Conservation (phyloP, 2,888 invertebrate species). For the Scaptodrosophila latifasciaeformis region DNA sequence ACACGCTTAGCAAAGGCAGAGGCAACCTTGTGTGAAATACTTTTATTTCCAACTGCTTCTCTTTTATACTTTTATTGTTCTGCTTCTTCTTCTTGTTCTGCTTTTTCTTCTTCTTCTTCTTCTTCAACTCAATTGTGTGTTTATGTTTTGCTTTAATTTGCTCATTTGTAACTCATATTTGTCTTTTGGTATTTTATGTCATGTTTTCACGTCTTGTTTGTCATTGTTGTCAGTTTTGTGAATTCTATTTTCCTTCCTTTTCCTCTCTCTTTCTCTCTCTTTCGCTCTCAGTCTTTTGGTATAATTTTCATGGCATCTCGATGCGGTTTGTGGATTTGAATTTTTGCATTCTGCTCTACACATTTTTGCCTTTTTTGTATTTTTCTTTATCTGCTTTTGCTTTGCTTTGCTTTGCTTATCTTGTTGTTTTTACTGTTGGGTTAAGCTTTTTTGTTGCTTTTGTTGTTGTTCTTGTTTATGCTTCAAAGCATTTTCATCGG, state of each 20-base stretch:
- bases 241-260: background rate
- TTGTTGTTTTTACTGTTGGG: background rate
- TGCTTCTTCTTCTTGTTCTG: constrained; percentile 3
- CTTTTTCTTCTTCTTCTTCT: constrained; percentile 5
- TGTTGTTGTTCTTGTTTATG: constrained; percentile 32
- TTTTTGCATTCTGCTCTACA: background rate
- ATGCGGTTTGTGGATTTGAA: constrained; percentile 47
- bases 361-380: background rate
- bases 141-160: constrained; percentile 19
- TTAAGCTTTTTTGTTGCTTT: background rate
- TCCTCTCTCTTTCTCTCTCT: background rate
- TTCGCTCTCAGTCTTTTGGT: constrained; percentile 20
- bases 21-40: constrained; percentile 14
- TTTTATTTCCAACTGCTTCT: constrained; percentile 7
- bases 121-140: constrained; percentile 6
- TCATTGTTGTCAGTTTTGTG: constrained; percentile 7
- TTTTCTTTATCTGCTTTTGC: background rate
- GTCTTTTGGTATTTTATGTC: constrained; percentile 24
- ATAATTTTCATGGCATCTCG: constrained; percentile 33
- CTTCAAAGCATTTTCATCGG: constrained; percentile 38
- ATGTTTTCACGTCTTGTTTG: constrained; percentile 12
- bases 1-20: background rate
- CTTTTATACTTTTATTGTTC: constrained; percentile 6
- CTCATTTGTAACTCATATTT: constrained; percentile 23
- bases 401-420: background rate